Base-by-base conservation (phyloP, 2,113 vertebrate genomes). In the Ahaetulla prasina region DNA sequence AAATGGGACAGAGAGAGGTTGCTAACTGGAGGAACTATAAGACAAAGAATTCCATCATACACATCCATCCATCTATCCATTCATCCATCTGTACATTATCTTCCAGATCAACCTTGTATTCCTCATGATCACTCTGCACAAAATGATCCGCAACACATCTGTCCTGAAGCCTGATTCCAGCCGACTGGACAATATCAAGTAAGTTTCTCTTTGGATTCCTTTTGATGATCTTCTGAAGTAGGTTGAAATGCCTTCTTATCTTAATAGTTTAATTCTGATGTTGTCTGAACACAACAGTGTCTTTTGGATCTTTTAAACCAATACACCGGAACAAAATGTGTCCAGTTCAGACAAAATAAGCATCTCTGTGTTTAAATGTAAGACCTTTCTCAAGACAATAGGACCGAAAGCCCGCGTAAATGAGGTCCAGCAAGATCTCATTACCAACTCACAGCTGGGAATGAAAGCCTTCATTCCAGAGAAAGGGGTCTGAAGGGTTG, bases 121-220 rank as follows among this genome's bases (percentile, higher is more conserved):
- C 96, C 98, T 99, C 92, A 98, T 98, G 98, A 98, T 99, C 96
- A 99, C 98, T 0, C 97, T 99, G 92, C 98, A 99, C 96, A 99
- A 99, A 97, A 99, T 99, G 98, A 95, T 98, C 57, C 98, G 98
- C 90, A 99, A 98, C 95, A 98, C 98, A 0, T 98, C 98, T 0
- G 98, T 98, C 35, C 98, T 99, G 89, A 99, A 99, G 92, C 99
- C 98, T 0, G 99, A 99, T 96, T 99, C 98, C 93, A 99, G 98
- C 93, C 98, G 97, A 87, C 96, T 98, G 43, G 98, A 99, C 96
- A 99, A 98, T 97, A 99, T 99, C 95, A 99, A 98, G 99, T 99
- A 96, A 98, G 98, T 94, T 39, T 22, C 12, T 89, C n/a, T 50
- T 86, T 45, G 43, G 80, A 43, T 90, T 89, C 43, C 53, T 89